Evolutionary conservation across 1,140 invertebrate species (phyloP), one percentile per base, ranked within the genome.

Genomic region (Stegodyphus dumicola): DNA sequence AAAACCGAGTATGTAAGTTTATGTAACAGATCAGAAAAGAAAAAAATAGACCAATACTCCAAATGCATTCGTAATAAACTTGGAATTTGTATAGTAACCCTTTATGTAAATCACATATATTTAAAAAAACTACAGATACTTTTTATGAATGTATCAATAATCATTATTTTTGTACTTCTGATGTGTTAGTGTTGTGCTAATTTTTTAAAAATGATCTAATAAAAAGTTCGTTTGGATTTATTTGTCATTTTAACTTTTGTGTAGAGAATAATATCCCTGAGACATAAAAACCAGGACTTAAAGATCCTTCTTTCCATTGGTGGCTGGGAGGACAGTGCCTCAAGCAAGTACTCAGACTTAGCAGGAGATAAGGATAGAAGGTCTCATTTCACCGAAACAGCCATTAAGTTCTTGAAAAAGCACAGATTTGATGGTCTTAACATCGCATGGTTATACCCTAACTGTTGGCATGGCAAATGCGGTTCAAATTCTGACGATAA

Each of bases 371-470:
- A 94, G 77, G 90, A 92, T n/a, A 92, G 93, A 56, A 92, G 95
- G 54, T 92, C 93, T 78, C 91, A 93, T 5, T 96, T 97, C 89
- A 94, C 96, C 71, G 91, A 90, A 74, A 95, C 95, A 88, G 13
- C 69, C 0, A 33, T 86, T 0, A 6, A 13, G 0, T 76, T 80
- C 51, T 92, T 98, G 71, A 92, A 97, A 87, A 94, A 96, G 89
- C 95, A 97, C 90, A 94, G 95, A 88, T 98, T 99, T 90, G 97
- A 99, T 91, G 97, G 97, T 9, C 92, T 99, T 48, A 97, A 99
- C 91, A 92, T 99, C 87, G 97, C 98, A 89, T 99, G 97, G 96
- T 96, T 98, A 89, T 98, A 98, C 91, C 97, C 97, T 0, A 94
- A 95, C 0, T 94, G 95, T 90, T 92, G 97, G 67, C 97, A 98